Conservation (phyloP, 2,113 vertebrate species). For the Aldabrachelys gigantea region DNA sequence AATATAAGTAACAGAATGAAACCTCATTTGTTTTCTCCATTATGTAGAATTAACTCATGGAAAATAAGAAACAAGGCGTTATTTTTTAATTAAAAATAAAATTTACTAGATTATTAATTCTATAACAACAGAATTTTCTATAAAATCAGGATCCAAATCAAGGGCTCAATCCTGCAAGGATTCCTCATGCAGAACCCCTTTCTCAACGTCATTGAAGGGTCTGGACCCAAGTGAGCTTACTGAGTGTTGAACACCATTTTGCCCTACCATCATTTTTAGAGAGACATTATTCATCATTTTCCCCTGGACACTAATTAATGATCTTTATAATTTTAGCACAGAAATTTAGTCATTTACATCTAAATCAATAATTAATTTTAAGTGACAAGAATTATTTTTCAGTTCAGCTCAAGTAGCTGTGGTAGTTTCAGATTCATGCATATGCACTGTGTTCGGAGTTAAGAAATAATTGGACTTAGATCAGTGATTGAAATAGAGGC, state of each 20-base stretch:
- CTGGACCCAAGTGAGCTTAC: background rate
- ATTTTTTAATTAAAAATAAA: background rate
- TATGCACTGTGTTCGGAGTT: background rate
- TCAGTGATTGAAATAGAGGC: background rate
- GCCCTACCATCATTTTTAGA: constrained; percentile 13
- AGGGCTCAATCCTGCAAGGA: background rate
- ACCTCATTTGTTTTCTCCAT: background rate
- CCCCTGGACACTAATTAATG: constrained; percentile 17
- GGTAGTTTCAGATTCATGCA: background rate
- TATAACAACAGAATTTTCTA: background rate
- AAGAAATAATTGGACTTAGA: background rate
- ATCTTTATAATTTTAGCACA: background rate
- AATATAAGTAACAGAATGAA: background rate
- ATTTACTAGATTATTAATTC: background rate
- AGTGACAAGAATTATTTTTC: constrained; percentile 6
- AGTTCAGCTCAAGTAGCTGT: constrained; percentile 14
- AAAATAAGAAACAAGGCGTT: background rate
- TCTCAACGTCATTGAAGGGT: background rate
- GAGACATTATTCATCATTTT: background rate
- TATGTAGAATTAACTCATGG: background rate
- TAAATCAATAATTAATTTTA: constrained; percentile 49
- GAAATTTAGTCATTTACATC: constrained; percentile 37
- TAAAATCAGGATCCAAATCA: background rate
- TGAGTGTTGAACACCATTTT: background rate
- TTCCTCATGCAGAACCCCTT: background rate